Conservation (phyloP, 2,888 invertebrate genomes). For the Sclerodermus sp. region DNA sequence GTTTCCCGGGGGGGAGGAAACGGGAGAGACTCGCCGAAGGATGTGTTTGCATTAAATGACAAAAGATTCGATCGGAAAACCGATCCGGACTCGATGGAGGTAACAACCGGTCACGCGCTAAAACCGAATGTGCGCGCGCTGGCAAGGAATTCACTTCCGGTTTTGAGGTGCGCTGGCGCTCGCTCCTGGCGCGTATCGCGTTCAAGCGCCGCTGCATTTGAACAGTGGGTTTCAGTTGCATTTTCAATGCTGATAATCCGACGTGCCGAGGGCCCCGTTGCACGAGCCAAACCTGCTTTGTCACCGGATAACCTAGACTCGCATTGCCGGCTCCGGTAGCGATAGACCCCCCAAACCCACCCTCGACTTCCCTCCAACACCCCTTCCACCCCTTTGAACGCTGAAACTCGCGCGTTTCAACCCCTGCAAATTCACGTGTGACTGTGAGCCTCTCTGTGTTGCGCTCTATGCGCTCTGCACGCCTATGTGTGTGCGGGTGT, state of each 20-base stretch:
- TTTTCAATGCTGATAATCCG: slow-evolving; percentile 55
- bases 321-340: slow-evolving; percentile 45
- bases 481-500: neutral
- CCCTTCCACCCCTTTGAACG: slow-evolving; percentile 2
- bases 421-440: slow-evolving; percentile 20
- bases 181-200: slow-evolving; percentile 42
- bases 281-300: slow-evolving; percentile 51
- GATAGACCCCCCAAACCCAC: slow-evolving; percentile 32
- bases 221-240: slow-evolving; percentile 55
- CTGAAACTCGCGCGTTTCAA: slow-evolving; percentile 13
- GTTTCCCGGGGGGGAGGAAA: too few species aligned
- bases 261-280: slow-evolving; percentile 34
- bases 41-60: too few species aligned
- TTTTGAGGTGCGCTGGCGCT: too few species aligned
- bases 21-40: too few species aligned
- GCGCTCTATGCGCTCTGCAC: slow-evolving; percentile 3
- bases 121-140: too few species aligned
- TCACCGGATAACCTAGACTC: slow-evolving; percentile 57
- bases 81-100: too few species aligned
- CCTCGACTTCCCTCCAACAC: slow-evolving; percentile 2
- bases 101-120: too few species aligned
- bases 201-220: slow-evolving; percentile 55
- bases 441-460: slow-evolving; percentile 7
- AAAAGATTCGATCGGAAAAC: too few species aligned
- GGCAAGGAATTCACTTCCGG: too few species aligned